Evolutionary conservation across 2,797 vertebrate species (phyloP).

Genomic region (Bradypus variegatus): DNA sequence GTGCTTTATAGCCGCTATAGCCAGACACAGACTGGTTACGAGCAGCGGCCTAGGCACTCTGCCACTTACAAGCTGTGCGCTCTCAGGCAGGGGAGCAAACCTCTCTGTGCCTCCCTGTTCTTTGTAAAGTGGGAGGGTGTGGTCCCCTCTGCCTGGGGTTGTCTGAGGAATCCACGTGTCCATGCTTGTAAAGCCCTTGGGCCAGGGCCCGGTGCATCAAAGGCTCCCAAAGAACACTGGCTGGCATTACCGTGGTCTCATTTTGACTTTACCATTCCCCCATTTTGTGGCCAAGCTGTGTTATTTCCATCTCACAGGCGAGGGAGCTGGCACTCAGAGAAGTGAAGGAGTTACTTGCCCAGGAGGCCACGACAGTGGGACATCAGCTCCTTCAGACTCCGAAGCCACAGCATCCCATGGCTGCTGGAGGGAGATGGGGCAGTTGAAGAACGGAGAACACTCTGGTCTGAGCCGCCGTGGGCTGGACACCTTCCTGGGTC

Average conservation of each 20-base stretch:
- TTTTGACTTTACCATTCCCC: neutral
- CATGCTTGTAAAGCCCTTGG: neutral
- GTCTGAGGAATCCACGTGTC: neutral
- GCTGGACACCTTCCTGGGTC: neutral
- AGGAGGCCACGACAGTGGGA: neutral
- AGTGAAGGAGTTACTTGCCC: neutral
- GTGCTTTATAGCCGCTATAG: neutral
- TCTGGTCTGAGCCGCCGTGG: neutral
- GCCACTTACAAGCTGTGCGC: neutral
- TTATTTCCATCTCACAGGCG: neutral
- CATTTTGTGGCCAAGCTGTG: neutral
- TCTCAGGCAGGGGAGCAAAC: neutral
- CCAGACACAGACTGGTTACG: fast-evolving
- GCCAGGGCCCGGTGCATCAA: neutral
- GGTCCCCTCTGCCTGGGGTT: too few species aligned
- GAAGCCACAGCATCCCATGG: neutral
- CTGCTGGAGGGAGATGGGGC: neutral
- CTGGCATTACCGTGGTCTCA: neutral
- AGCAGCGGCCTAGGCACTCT: neutral
- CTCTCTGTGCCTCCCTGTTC: neutral
- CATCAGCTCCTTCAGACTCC: neutral
- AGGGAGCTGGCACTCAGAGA: neutral
- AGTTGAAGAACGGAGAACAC: neutral
- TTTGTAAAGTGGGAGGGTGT: neutral
- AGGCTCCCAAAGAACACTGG: neutral